These are phyloP conservation scores for Anneissia japonica DNA, from an alignment of 35 echinoderm and acorn worm species.

Conservation along the genomic window DNA sequence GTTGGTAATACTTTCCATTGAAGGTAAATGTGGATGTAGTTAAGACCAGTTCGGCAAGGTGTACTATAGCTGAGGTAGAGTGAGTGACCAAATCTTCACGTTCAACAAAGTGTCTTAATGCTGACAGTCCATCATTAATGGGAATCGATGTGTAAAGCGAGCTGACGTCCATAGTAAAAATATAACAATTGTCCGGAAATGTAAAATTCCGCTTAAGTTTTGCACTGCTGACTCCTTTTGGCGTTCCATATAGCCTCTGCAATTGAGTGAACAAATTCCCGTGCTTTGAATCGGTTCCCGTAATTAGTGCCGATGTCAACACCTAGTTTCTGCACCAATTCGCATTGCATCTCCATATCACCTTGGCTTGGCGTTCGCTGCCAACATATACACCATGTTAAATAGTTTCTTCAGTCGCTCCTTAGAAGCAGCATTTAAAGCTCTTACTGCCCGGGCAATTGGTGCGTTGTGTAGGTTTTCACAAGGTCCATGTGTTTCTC, in stretches of 20 bases:
- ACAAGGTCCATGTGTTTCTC: too few species aligned
- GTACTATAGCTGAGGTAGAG: neutral
- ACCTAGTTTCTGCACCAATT: neutral
- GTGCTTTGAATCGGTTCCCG: neutral
- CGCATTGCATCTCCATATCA: neutral
- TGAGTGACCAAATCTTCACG: neutral
- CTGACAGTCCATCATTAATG: neutral
- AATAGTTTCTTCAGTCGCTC: neutral
- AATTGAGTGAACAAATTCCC: neutral
- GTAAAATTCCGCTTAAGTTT: too few species aligned
- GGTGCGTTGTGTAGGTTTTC: too few species aligned
- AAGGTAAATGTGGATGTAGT: neutral
- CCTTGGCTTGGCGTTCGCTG: neutral
- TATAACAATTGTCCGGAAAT: too few species aligned
- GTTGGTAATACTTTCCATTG: too few species aligned
- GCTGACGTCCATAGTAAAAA: too few species aligned
- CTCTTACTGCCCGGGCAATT: too few species aligned
- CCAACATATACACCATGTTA: neutral
- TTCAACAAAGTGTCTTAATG: neutral
- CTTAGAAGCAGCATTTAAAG: too few species aligned
- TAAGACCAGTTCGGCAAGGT: neutral
- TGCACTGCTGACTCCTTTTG: neutral
- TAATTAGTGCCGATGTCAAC: neutral
- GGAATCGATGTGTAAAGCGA: too few species aligned
- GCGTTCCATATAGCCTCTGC: neutral